A percentile compares a stretch with the other conserved stretches of the same genome.
These are phyloP conservation scores for Alitta virens DNA, from an alignment of 2,888 invertebrate genomes.

Conservation along the genomic window DNA sequence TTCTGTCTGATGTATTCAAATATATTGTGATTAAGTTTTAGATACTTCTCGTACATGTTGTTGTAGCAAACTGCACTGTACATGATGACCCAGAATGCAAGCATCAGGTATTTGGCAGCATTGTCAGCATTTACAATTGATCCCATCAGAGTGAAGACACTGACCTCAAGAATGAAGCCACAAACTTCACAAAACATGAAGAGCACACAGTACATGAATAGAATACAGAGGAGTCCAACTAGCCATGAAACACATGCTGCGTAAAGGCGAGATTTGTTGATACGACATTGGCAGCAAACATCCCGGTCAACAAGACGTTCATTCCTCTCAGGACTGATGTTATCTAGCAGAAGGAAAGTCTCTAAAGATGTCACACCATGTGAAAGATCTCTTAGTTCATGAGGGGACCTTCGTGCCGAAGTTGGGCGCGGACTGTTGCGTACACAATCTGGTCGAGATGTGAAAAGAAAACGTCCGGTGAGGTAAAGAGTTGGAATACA, in stretches of 20 bases:
- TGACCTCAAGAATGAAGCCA: conserved; percentile 46
- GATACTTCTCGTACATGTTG: conserved; percentile 49
- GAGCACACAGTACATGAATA: conserved; percentile 25
- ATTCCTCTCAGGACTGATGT: conserved; percentile 25
- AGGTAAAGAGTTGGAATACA: conserved; percentile 30
- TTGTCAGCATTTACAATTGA: conserved; percentile 51
- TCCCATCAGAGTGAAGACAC: conserved; percentile 53
- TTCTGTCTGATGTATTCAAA: conserved; percentile 47
- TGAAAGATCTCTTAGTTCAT: conserved; percentile 18
- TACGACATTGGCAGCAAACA: conserved; percentile 7
- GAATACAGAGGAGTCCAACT: conserved; percentile 24
- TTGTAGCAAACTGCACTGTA: conserved; percentile 52
- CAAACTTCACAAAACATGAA: conserved; percentile 47
- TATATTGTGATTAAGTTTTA: conserved; percentile 45
- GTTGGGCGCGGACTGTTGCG: conserved; percentile 7
- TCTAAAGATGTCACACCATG: conserved; percentile 28
- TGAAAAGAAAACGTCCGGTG: conserved; percentile 24
- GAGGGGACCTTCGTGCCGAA: not conserved
- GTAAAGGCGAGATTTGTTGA: conserved; percentile 11
- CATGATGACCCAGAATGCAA: conserved; percentile 47
- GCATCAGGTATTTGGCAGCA: conserved; percentile 47
- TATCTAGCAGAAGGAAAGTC: conserved; percentile 26
- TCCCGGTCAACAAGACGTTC: not conserved
- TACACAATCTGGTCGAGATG: conserved; percentile 22
- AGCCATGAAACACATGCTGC: conserved; percentile 14